phyloP scores from a whole-genome alignment of 2,888 invertebrate species.

The Drosophila affinis region DNA sequence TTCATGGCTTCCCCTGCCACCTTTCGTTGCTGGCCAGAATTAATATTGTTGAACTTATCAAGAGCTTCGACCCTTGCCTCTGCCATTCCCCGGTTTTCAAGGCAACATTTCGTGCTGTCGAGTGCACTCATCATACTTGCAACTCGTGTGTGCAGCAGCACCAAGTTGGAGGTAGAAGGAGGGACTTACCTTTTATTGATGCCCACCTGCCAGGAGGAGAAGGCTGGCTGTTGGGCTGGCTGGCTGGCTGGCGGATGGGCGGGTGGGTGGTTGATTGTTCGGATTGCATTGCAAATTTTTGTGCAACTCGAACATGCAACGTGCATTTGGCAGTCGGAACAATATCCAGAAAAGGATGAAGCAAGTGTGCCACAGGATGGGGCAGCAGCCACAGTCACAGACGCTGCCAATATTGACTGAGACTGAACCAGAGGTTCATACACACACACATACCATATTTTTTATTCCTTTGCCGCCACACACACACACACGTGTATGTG shows the following conservation, averaged over 20 bases:
- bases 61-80: background rate
- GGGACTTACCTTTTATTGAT: conserved; percentile 61
- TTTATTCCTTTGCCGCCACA: conserved; percentile 31
- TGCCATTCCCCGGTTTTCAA: conserved; percentile 13
- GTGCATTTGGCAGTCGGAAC: conserved; percentile 77
- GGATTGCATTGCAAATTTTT: conserved; percentile 79
- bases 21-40: conserved; percentile 21
- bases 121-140: conserved; percentile 74
- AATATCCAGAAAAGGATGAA: conserved; percentile 59
- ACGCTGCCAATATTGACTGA: conserved; percentile 79
- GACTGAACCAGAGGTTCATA: conserved; percentile 48
- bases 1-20: conserved; percentile 26
- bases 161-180: background rate
- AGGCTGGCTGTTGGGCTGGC: background rate
- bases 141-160: conserved; percentile 31
- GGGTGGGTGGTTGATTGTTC: background rate
- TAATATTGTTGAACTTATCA: conserved; percentile 55
- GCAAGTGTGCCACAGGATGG: conserved; percentile 18
- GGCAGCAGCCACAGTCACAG: conserved; percentile 54
- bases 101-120: conserved; percentile 69
- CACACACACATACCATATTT: conserved; percentile 11
- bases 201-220: conserved; percentile 54
- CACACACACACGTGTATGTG: conserved; percentile 16
- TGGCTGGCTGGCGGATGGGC: background rate
- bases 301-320: conserved; percentile 67